Conservation (phyloP, 1,140 invertebrate species). For the Paraescarpia echinospica region DNA sequence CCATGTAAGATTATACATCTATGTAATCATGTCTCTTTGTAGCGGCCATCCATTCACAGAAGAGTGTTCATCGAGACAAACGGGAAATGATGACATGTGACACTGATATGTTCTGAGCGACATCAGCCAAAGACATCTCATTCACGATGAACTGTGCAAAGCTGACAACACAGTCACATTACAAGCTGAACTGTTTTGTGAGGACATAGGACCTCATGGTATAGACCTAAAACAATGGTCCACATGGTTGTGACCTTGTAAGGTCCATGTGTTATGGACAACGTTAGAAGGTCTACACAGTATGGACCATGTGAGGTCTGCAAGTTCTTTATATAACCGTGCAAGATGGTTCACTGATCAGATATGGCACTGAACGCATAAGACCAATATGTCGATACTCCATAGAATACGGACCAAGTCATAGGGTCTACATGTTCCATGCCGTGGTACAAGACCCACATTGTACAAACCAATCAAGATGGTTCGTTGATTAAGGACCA, state of each 20-base stretch:
- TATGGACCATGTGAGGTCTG: background rate
- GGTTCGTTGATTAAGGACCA: background rate
- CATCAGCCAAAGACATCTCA: constrained; percentile 26
- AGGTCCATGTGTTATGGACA: background rate
- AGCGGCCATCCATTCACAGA: constrained; percentile 80
- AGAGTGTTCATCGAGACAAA: constrained; percentile 61
- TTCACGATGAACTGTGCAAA: background rate
- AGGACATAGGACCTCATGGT: background rate
- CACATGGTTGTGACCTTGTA: background rate
- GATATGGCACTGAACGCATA: background rate
- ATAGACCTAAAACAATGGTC: background rate
- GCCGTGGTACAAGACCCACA: background rate
- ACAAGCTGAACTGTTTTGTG: background rate
- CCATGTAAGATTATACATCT: background rate
- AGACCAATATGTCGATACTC: background rate
- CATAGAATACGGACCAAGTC: background rate
- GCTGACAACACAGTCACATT: background rate
- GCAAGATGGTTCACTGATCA: background rate
- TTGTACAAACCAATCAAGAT: background rate
- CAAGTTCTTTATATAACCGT: too few species aligned
- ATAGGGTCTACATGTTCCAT: background rate
- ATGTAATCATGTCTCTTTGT: constrained; percentile 37
- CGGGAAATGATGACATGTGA: constrained; percentile 53
- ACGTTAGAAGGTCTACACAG: background rate
- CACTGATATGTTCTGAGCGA: constrained; percentile 26